Conservation (phyloP, 2,888 invertebrate species). For the Acanthosepion pharaonis region DNA sequence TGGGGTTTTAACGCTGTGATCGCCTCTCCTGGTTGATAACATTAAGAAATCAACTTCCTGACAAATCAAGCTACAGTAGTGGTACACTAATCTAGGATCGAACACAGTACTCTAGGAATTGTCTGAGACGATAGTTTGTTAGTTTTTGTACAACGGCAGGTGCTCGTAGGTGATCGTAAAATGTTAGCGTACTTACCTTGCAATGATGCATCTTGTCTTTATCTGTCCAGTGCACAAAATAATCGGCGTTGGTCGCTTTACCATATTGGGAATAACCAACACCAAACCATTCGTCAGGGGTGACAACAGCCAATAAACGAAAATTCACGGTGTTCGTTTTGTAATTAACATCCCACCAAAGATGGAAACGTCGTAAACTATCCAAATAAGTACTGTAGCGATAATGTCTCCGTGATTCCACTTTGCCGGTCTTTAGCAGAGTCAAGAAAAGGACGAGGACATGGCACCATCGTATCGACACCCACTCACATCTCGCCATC, state of each 20-base stretch:
- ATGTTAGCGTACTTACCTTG: slow-evolving; percentile 55
- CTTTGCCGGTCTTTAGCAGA: not conserved
- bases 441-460: not conserved
- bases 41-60: no score
- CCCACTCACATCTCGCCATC: not conserved
- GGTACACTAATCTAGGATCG: no score
- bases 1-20: no score
- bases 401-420: not conserved
- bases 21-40: no score
- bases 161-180: not conserved
- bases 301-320: slow-evolving; percentile 50
- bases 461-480: not conserved
- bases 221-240: slow-evolving; percentile 68
- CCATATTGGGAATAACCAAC: slow-evolving; percentile 65
- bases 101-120: no score
- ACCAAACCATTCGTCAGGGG: slow-evolving; percentile 53
- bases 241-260: slow-evolving; percentile 61
- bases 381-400: slow-evolving; percentile 53
- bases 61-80: no score
- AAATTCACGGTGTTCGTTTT: slow-evolving; percentile 52
- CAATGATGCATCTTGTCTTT: slow-evolving; percentile 58
- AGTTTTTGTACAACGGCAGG: no score
- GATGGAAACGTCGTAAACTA: slow-evolving; percentile 47
- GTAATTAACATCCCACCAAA: slow-evolving; percentile 54
- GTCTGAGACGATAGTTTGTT: no score